These are phyloP conservation scores for Petrocephalus microphthalmus DNA, from an alignment of 2,113 vertebrate genomes.

Conservation along the genomic window DNA sequence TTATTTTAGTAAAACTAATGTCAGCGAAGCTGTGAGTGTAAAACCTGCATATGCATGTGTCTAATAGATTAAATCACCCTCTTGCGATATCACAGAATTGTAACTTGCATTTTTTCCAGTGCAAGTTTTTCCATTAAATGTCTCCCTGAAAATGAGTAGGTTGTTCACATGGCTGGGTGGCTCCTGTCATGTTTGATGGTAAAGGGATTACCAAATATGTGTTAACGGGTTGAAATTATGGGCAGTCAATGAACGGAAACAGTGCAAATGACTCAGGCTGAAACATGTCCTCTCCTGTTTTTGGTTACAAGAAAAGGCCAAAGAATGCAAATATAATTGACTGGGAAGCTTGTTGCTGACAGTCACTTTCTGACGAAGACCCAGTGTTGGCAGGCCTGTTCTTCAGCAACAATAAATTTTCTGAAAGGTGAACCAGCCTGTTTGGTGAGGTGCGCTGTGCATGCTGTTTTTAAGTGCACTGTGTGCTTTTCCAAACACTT, in stretches of 20 bases:
- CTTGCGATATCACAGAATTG: neutral
- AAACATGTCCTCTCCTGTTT: neutral
- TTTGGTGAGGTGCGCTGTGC: neutral
- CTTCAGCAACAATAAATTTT: neutral
- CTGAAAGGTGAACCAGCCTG: neutral
- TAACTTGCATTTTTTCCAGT: neutral
- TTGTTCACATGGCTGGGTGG: neutral
- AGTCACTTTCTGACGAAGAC: neutral
- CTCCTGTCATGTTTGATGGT: neutral
- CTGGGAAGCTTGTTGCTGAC: neutral
- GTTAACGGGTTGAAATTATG: neutral
- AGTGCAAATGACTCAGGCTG: neutral
- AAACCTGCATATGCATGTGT: neutral
- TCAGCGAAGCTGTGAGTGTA: neutral
- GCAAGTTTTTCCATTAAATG: neutral
- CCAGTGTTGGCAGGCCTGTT: neutral
- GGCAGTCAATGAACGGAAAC: neutral
- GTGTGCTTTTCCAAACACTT: neutral
- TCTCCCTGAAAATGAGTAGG: neutral
- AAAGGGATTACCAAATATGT: neutral
- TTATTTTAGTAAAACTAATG: neutral
- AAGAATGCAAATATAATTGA: conserved; percentile 7
- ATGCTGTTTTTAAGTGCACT: neutral
- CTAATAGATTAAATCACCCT: neutral
- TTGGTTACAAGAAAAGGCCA: neutral